These are phyloP conservation scores for Molorchus minor DNA, from an alignment of 2,888 invertebrate species.

Conservation along the genomic window DNA sequence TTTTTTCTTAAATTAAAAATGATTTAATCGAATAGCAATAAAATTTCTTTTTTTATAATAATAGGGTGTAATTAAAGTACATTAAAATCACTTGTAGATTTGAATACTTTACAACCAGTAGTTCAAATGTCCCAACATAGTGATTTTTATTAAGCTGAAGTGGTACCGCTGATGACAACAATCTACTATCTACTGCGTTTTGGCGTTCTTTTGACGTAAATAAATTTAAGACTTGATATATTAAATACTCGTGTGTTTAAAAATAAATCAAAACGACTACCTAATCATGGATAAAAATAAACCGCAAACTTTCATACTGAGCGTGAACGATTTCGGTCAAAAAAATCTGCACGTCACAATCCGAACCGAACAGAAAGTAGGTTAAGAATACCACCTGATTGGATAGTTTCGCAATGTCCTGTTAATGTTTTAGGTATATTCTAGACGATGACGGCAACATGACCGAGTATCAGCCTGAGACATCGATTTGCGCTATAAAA, in stretches of 20 bases:
- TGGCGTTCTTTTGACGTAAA: too few relatives aligned
- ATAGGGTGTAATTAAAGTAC: too few relatives aligned
- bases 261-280: neutral
- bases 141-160: too few relatives aligned
- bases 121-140: conserved; percentile 3
- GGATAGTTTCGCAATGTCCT: conserved; percentile 1
- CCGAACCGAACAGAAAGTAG: conserved; percentile 54
- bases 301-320: conserved; percentile 58
- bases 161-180: too few relatives aligned
- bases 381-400: conserved; percentile 6
- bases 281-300: conserved; percentile 49
- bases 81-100: too few relatives aligned
- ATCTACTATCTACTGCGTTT: too few relatives aligned
- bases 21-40: too few relatives aligned
- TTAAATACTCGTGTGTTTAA: neutral
- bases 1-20: too few relatives aligned
- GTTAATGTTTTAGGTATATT: conserved; percentile 46
- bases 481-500: conserved; percentile 43
- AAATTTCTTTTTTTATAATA: too few relatives aligned
- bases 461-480: conserved; percentile 47
- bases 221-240: neutral
- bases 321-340: conserved; percentile 54
- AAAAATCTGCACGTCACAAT: conserved; percentile 55
- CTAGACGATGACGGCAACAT: conserved; percentile 55
- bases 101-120: too few relatives aligned